Evolutionary conservation across 2,888 invertebrate species (phyloP).

Genomic region (Allacma fusca): DNA sequence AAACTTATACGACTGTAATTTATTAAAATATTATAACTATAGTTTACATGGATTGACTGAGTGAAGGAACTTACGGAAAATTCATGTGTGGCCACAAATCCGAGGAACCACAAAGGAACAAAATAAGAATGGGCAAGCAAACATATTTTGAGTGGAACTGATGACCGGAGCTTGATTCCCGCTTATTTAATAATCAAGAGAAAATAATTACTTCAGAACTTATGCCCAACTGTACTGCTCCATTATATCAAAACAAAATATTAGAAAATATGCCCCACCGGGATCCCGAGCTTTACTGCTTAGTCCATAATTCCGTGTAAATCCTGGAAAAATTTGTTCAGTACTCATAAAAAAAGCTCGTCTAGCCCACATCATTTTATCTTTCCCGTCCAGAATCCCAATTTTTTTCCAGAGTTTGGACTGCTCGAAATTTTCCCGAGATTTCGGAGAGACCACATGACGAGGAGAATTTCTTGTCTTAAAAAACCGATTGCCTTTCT

Average conservation of each 20-base stretch:
- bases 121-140: conserved; percentile 36
- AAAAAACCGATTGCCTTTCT: no score
- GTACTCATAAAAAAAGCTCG: conserved; percentile 40
- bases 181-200: conserved; percentile 6
- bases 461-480: no score
- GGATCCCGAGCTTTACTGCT: conserved; percentile 17
- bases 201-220: not conserved
- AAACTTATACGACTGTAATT: no score
- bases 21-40: not conserved
- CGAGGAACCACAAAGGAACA: conserved; percentile 36
- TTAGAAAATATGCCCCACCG: not conserved
- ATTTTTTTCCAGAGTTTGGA: not conserved
- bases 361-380: conserved; percentile 43
- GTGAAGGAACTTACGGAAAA: conserved; percentile 30
- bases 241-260: not conserved
- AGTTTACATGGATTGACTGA: not conserved
- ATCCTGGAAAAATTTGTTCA: conserved; percentile 40
- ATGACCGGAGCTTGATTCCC: conserved; percentile 37
- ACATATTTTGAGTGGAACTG: conserved; percentile 36
- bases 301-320: conserved; percentile 31
- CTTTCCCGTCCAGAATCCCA: conserved; percentile 16
- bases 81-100: conserved; percentile 35
- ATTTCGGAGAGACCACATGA: no score
- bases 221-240: no score
- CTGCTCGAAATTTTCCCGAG: conserved; percentile 22